Conservation (phyloP, 2,797 vertebrate genomes). For the Phaenicophaeus curvirostris region DNA sequence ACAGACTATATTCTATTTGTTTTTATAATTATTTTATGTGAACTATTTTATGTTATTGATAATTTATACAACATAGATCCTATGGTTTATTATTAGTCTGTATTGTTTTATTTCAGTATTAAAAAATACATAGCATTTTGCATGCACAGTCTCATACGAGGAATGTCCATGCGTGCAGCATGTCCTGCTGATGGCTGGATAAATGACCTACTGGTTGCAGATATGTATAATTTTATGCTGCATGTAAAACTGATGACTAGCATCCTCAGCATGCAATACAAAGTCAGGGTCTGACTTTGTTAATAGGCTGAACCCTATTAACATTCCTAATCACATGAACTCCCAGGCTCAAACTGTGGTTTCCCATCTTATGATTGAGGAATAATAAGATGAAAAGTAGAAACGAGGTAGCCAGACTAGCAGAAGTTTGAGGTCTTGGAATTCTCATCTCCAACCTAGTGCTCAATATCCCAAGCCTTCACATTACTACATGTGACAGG, state of each 20-base stretch:
- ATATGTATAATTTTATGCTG: not conserved
- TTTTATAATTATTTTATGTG: too few species aligned
- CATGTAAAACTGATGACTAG: not conserved
- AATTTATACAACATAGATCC: not conserved
- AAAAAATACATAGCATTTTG: not conserved
- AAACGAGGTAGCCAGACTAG: not conserved
- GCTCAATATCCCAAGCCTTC: rapidly evolving
- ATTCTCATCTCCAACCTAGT: not conserved
- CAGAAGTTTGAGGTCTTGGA: not conserved
- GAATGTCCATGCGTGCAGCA: not conserved
- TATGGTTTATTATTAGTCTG: not conserved
- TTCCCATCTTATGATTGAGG: not conserved
- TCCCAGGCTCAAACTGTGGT: not conserved
- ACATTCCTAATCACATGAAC: not conserved
- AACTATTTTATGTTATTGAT: not conserved
- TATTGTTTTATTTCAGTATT: not conserved
- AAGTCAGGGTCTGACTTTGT: not conserved
- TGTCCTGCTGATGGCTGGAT: not conserved
- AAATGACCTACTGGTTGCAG: not conserved
- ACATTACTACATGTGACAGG: not conserved
- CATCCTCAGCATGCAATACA: not conserved
- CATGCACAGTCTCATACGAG: not conserved
- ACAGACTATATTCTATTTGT: too few species aligned
- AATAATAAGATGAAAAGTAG: not conserved
- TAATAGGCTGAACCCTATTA: not conserved